These are phyloP conservation scores for Climacteris rufus DNA, from an alignment of 2,113 vertebrate genomes.

Conservation along the genomic window DNA sequence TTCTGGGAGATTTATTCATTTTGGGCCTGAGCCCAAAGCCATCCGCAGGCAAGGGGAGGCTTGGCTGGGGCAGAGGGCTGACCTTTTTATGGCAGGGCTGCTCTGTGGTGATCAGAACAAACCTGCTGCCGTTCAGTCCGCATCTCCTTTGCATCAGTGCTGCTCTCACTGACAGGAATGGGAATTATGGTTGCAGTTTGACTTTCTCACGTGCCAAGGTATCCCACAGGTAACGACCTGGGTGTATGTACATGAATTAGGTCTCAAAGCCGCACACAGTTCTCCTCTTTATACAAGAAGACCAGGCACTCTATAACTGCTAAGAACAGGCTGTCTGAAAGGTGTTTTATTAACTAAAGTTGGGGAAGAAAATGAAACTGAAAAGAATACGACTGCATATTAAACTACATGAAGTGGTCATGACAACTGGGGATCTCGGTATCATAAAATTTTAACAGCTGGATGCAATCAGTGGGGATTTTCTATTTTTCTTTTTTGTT, in stretches of 20 bases:
- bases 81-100: background rate
- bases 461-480: constrained; percentile 46
- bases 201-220: background rate
- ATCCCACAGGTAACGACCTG: background rate
- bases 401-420: constrained; percentile 50
- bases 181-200: background rate
- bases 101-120: background rate
- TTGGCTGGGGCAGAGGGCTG: background rate
- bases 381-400: constrained; percentile 51
- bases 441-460: constrained; percentile 60
- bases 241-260: background rate
- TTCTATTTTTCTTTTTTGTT: background rate
- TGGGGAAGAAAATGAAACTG: constrained; percentile 59
- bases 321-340: constrained; percentile 39
- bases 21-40: background rate
- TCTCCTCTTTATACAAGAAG: background rate
- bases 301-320: background rate
- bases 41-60: background rate
- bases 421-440: constrained; percentile 38
- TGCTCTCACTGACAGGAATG: background rate
- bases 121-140: background rate
- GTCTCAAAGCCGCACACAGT: background rate
- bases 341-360: constrained; percentile 63
- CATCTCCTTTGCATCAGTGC: fast-evolving
- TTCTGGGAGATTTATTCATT: background rate